Evolutionary conservation across 2,113 vertebrate species (phyloP), one percentile per base, ranked within the genome.

Genomic region (Vulpes lagopus): DNA sequence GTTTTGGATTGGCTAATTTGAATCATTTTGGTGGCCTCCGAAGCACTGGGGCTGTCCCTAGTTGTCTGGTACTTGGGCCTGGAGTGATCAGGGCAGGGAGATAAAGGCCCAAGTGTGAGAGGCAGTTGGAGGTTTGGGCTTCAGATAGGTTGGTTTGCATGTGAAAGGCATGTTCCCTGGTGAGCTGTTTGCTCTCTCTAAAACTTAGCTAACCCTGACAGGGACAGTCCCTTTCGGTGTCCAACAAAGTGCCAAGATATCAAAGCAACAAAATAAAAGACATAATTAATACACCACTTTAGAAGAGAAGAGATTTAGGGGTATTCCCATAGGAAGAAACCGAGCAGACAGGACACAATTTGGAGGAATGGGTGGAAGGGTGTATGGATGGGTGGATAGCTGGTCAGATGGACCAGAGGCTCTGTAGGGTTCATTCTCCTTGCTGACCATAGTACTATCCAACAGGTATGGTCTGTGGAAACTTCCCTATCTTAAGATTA

Each of bases 201-300:
- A 60, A 67, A 73, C 65, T 81, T 27, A 85, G 27, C 32, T 76
- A 91, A 67, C 14, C 20, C 16, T 23, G 9, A 16, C 4, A 79
- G 27, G 49, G 38, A 20, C n/a, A 22, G 83, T 43, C 80, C 35
- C 71, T 65, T 64, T 9, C 20, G n/a, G 49, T 38, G 84, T 53
- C 67, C 67, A 69, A 12, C n/a, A 71, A 93, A n/a, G 16, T 30
- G 2, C 27, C 64, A 81, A 67, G n/a, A 53, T 78, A 22, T 23
- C 49, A 96, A 95, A 53, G 53, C 65, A 85, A 38, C 65, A 83
- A 90, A 94, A 69, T 69, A 92, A 90, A 83, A 78, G 11, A 83
- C 51, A 60, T 15, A 7, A 32, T 59, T 14, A 17, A 32, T 43
- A 91, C 5, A 30, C 5, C n/a, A 67, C 11, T 12, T 22, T 60